A percentile compares a stretch with the other conserved stretches of the same genome.
These are phyloP conservation scores for Spodoptera exigua DNA, from an alignment of 2,888 invertebrate genomes.

Conservation along the genomic window DNA sequence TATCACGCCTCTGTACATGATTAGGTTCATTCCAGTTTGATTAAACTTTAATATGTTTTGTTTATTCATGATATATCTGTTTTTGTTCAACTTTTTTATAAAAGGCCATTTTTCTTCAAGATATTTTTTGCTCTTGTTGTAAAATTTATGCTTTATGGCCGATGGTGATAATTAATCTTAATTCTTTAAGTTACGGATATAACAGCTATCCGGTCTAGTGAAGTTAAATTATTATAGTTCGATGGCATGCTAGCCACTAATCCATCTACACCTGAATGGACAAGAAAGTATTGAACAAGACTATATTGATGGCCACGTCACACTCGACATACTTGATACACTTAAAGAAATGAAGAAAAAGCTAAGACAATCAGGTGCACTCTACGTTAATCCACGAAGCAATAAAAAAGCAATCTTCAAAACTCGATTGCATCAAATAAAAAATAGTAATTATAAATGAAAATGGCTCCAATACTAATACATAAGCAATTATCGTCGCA, in stretches of 20 bases:
- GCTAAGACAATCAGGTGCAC: constrained; percentile 24
- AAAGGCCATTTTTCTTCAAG: constrained; percentile 36
- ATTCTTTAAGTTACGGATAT: constrained; percentile 51
- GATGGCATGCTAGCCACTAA: constrained; percentile 43
- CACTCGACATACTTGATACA: constrained; percentile 26
- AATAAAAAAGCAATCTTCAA: constrained; percentile 51
- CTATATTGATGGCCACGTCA: constrained; percentile 23
- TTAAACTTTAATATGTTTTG: constrained; percentile 61
- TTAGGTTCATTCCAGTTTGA: constrained; percentile 58
- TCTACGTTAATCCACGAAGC: constrained; percentile 31
- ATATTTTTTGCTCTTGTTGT: constrained; percentile 48
- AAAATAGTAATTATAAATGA: constrained; percentile 54
- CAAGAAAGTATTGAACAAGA: constrained; percentile 21
- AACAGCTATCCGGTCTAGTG: constrained; percentile 53
- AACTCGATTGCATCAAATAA: constrained; percentile 44
- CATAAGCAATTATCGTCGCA: constrained; percentile 60
- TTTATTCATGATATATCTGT: constrained; percentile 52
- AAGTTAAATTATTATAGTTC: constrained; percentile 43
- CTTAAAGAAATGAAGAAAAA: constrained; percentile 32
- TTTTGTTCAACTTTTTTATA: constrained; percentile 50
- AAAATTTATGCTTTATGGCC: constrained; percentile 48
- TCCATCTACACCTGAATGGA: constrained; percentile 41
- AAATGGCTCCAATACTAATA: constrained; percentile 53
- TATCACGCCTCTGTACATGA: constrained; percentile 60
- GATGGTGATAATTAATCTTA: constrained; percentile 51